phyloP scores from a whole-genome alignment of 2,888 invertebrate species.

The Idaea dimidiata region DNA sequence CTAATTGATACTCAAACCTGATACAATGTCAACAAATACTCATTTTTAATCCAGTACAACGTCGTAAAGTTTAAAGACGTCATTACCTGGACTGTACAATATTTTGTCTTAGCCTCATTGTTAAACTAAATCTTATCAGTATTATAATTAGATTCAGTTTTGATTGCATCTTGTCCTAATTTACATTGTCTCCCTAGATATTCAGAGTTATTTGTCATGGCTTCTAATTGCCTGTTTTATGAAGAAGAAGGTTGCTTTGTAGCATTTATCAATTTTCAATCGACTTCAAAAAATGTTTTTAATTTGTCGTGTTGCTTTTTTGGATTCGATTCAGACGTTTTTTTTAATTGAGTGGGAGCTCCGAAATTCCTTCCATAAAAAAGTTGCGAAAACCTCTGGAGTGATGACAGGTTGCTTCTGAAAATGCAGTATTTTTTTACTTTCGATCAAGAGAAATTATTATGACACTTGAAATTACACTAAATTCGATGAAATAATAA shows the following conservation, averaged over 20 bases:
- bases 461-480: no score
- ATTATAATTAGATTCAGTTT: background rate
- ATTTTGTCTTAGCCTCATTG: constrained; percentile 4
- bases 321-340: no score
- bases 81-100: constrained; percentile 16
- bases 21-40: constrained; percentile 54
- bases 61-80: constrained; percentile 18
- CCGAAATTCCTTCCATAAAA: no score
- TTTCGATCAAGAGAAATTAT: no score
- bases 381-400: no score
- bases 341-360: no score
- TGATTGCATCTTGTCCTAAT: constrained; percentile 3
- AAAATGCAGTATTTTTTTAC: no score
- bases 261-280: background rate
- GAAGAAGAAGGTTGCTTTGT: constrained; percentile 22
- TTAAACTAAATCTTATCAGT: constrained; percentile 9
- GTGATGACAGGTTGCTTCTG: no score
- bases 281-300: no score
- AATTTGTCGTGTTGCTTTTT: no score
- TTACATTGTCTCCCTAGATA: constrained; percentile 38
- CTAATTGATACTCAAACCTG: background rate
- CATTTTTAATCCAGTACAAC: constrained; percentile 46
- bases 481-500: no score
- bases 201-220: constrained; percentile 17
- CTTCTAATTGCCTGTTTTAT: constrained; percentile 24